These are phyloP conservation scores for Acanthurus leucopareius DNA, from an alignment of 2,797 vertebrate genomes.

Conservation along the genomic window DNA sequence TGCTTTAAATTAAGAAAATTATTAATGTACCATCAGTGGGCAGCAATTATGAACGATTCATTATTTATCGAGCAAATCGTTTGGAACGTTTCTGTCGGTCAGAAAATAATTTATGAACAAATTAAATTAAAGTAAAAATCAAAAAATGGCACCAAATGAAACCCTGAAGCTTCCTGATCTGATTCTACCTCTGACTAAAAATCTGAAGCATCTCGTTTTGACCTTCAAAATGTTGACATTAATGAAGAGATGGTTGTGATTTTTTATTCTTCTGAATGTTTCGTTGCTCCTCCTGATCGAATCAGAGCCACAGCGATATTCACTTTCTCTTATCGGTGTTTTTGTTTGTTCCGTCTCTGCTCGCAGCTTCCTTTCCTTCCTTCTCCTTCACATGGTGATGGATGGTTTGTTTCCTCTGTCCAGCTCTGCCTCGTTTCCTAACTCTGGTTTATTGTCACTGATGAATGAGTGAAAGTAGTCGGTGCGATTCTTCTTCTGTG, in stretches of 20 bases:
- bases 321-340: constrained; percentile 11
- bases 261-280: constrained; percentile 39
- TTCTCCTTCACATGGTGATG: not conserved
- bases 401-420: not conserved
- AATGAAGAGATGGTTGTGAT: constrained; percentile 38
- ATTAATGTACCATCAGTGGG: no score
- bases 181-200: no score
- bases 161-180: no score
- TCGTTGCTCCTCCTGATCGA: constrained; percentile 31
- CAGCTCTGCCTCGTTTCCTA: not conserved
- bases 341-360: constrained; percentile 11
- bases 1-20: no score
- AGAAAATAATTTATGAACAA: no score
- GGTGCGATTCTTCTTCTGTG: not conserved
- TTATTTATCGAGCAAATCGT: no score
- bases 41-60: no score
- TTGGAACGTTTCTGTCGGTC: no score
- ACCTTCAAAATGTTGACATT: constrained; percentile 3
- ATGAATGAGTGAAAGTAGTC: not conserved
- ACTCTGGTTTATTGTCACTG: not conserved
- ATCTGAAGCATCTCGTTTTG: no score
- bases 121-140: no score
- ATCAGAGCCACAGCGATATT: constrained; percentile 22
- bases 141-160: no score
- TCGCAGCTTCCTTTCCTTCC: not conserved